Conservation (phyloP, 2,113 vertebrate genomes). For the Poeciliopsis turrubarensis region DNA sequence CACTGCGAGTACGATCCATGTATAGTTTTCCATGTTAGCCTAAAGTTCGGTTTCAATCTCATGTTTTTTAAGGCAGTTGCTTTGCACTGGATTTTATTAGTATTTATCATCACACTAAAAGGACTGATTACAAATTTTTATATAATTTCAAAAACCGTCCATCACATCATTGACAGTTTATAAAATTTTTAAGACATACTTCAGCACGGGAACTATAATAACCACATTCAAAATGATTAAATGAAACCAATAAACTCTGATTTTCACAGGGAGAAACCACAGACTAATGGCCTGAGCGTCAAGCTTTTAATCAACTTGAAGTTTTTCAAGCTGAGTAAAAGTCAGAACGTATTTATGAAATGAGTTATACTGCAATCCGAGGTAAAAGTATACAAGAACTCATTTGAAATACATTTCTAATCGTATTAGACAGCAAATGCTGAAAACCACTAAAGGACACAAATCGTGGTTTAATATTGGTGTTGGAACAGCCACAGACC, state of each 20-base stretch:
- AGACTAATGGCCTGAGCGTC: not conserved
- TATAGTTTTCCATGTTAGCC: too few species aligned
- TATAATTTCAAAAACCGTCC: too few species aligned
- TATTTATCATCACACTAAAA: not conserved
- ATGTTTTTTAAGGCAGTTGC: not conserved
- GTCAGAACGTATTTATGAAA: not conserved
- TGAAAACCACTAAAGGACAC: slow-evolving; percentile 8
- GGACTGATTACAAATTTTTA: too few species aligned
- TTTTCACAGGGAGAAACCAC: not conserved
- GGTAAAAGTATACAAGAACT: slow-evolving; percentile 2
- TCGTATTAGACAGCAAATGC: slow-evolving; percentile 26
- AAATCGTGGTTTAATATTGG: slow-evolving; percentile 27
- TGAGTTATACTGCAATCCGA: not conserved
- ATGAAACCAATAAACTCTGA: not conserved
- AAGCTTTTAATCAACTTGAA: not conserved
- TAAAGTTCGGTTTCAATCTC: too few species aligned
- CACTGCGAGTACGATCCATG: too few species aligned
- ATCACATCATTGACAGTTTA: not conserved
- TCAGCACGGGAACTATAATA: not conserved
- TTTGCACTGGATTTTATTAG: not conserved
- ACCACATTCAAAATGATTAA: not conserved
- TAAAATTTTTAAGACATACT: not conserved
- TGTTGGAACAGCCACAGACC: slow-evolving; percentile 15
- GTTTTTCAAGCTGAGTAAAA: not conserved
- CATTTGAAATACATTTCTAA: slow-evolving; percentile 12